These are phyloP conservation scores for Mesorhabditis spiculigera DNA, from an alignment of 2,888 invertebrate genomes.

Conservation along the genomic window DNA sequence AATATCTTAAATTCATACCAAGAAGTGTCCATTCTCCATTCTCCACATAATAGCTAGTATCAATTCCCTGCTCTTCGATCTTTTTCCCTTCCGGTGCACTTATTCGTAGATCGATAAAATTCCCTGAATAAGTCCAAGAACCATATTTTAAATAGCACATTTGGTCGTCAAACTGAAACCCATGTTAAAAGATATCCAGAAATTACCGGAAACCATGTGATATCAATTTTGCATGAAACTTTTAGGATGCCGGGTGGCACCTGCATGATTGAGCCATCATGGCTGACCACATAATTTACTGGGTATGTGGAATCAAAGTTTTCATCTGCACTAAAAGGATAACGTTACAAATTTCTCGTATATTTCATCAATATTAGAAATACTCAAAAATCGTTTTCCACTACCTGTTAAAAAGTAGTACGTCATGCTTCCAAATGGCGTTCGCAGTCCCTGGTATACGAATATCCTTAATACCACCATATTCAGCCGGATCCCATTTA, in stretches of 20 bases:
- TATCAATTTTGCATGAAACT: conserved; percentile 83
- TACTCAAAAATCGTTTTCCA: background rate
- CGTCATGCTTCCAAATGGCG: conserved; percentile 47
- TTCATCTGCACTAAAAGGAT: conserved; percentile 34
- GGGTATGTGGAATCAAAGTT: conserved; percentile 50
- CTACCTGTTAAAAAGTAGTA: conserved; percentile 42
- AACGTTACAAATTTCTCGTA: background rate
- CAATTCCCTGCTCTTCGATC: conserved; percentile 39
- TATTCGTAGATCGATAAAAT: conserved; percentile 74
- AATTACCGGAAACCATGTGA: conserved; percentile 72
- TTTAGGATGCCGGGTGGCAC: conserved; percentile 78
- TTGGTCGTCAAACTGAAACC: conserved; percentile 86
- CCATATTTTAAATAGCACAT: conserved; percentile 70
- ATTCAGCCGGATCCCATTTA: conserved; percentile 44
- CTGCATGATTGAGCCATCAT: conserved; percentile 90
- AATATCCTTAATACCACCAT: conserved; percentile 44
- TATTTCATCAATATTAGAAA: background rate
- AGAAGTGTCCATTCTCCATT: conserved; percentile 99
- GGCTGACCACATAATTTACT: conserved; percentile 71
- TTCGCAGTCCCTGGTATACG: conserved; percentile 41
- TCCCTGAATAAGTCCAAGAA: conserved; percentile 95
- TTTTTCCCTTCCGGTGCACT: conserved; percentile 37
- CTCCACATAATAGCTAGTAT: conserved; percentile 81
- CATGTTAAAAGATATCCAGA: conserved; percentile 22
- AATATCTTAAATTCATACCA: conserved; percentile 16